Evolutionary conservation across 2,113 vertebrate genomes (phyloP).

Genomic region (Clarias batrachus): DNA sequence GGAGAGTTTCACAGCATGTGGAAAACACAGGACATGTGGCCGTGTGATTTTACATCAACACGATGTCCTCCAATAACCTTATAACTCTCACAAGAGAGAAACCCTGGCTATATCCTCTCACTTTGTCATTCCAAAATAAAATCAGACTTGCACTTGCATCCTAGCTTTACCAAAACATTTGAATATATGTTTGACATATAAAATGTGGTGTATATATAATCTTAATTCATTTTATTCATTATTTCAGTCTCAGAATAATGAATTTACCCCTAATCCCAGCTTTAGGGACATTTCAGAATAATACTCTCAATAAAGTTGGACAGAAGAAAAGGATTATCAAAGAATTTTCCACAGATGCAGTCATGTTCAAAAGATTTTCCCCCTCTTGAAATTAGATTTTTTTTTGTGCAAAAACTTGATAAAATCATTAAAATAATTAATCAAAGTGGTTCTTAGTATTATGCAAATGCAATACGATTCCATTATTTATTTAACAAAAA

Average conservation of each 20-base stretch:
- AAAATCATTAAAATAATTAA: no score
- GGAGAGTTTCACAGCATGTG: slow-evolving; percentile 5
- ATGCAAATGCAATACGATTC: no score
- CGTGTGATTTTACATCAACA: background rate
- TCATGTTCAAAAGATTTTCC: no score
- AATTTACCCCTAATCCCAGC: background rate
- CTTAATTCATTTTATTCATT: background rate
- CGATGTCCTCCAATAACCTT: slow-evolving; percentile 17
- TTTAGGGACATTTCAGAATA: background rate
- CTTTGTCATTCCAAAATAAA: background rate
- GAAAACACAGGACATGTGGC: slow-evolving; percentile 5
- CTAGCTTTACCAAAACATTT: background rate
- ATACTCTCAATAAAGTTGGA: background rate
- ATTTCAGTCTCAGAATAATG: background rate
- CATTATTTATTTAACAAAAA: no score
- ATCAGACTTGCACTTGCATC: background rate
- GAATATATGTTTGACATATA: background rate
- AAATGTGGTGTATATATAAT: background rate
- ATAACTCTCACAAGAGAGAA: background rate
- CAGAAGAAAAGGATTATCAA: background rate
- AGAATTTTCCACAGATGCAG: background rate
- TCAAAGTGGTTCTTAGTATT: no score
- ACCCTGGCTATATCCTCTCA: background rate
- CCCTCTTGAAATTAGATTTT: no score
- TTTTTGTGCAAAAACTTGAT: no score